Evolutionary conservation across 2,888 invertebrate genomes (phyloP), one percentile per base, ranked within the genome.

Genomic region (Cetonia aurata): DNA sequence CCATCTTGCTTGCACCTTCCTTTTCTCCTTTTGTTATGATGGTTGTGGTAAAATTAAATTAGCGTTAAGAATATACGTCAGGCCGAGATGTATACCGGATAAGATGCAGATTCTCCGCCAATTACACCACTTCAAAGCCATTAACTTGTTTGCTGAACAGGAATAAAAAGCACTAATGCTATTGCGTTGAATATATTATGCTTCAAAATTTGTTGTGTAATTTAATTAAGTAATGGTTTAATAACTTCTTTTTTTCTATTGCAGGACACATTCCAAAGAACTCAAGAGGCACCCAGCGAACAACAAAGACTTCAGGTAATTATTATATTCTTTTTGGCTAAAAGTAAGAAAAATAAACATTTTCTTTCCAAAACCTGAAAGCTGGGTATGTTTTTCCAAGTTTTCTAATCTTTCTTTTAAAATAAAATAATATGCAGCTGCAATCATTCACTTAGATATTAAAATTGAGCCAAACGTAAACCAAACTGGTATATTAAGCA

Each of bases 231-330:
- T 25, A 25, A 25, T 25, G 25, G 25, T 25, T 25, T 25, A 25
- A 25, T 25, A 3, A 4, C 4, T 52, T 8, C 17, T 60, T 60
- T 31, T 72, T 74, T 71, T 72, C 75, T 62, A 74, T 83, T 82
- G 74, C 82, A 84, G 83, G 83, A 83, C 82, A 80, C 82, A 82
- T 83, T 82, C 83, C 82, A 83, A 77, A 80, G 82, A 80, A 76
- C 81, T 80, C 83, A 81, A 83, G 83, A 83, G 83, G 78, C 82
- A 77, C 83, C 80, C 80, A 79, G 78, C 78, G 83, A 83, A 78
- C 83, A 81, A 79, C 83, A 81, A 79, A 83, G 81, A 79, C 83
- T 82, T 83, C 83, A 83, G 84, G 84, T 83, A 78, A 82, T 82
- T 80, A 75, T 67, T 55, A 48, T 10, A 37, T 33, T 33, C 10